Evolutionary conservation across 2,888 invertebrate species (phyloP).

Genomic region (Drosophila trichaetosa): DNA sequence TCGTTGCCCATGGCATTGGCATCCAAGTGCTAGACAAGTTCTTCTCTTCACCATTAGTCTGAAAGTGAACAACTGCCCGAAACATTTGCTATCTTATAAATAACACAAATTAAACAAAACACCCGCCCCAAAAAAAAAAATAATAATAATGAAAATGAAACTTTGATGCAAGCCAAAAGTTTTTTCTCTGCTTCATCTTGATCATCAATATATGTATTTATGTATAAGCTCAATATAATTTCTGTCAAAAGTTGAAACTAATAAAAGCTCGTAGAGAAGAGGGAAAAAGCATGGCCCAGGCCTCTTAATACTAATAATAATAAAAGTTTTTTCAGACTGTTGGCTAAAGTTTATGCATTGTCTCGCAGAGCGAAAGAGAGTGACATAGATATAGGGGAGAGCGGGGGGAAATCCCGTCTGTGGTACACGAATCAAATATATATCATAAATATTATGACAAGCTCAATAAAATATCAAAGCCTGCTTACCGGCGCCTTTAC

Average conservation of each 20-base stretch:
- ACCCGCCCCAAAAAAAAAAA: constrained; percentile 23
- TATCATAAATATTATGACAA: constrained; percentile 80
- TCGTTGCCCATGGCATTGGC: constrained; percentile 49
- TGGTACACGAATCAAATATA: constrained; percentile 62
- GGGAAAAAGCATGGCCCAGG: constrained; percentile 25
- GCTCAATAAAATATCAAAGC: constrained; percentile 80
- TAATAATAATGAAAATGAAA: constrained; percentile 43
- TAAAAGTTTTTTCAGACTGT: constrained; percentile 62
- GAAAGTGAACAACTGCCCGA: constrained; percentile 54
- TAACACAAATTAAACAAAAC: constrained; percentile 77
- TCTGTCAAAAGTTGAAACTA: constrained; percentile 81
- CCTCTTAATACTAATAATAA: constrained; percentile 64
- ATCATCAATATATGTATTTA: constrained; percentile 60
- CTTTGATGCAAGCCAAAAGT: constrained; percentile 63
- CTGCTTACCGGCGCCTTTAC: constrained; percentile 63
- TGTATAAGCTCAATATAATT: constrained; percentile 75
- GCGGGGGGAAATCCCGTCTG: constrained; percentile 28
- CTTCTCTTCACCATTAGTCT: constrained; percentile 42
- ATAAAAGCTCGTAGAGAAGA: constrained; percentile 67
- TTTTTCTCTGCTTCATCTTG: constrained; percentile 60
- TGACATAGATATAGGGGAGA: not conserved
- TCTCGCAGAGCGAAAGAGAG: constrained; percentile 34
- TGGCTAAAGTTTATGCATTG: constrained; percentile 70
- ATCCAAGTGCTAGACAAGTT: constrained; percentile 62
- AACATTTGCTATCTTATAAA: constrained; percentile 74